A percentile compares a stretch with the other conserved stretches of the same genome.
Conservation (phyloP, 2,888 invertebrate species). For the Drosophila meridionalis region DNA sequence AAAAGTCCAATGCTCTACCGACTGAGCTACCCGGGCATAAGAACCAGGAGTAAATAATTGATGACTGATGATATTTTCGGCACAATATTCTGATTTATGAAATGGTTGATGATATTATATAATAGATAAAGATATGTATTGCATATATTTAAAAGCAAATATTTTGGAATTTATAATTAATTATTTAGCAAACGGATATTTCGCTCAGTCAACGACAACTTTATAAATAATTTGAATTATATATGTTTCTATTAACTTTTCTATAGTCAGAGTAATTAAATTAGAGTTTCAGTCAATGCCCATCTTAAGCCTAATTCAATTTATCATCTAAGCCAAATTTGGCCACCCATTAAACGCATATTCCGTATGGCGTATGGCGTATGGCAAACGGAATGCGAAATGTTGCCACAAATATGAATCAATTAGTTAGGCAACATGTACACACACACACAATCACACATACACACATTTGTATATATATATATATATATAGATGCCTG, state of each 20-base stretch:
- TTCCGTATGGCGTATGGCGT: constrained; percentile 38
- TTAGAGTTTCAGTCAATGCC: constrained; percentile 29
- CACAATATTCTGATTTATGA: background rate
- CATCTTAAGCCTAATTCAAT: constrained; percentile 63
- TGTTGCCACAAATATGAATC: constrained; percentile 73
- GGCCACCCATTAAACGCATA: constrained; percentile 49
- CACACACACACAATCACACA: background rate
- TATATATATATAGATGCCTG: constrained; percentile 16
- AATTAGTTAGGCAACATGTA: constrained; percentile 68
- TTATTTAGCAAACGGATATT: constrained; percentile 13
- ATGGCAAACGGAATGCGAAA: constrained; percentile 56
- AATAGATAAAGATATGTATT: background rate
- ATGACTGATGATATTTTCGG: too few relatives aligned
- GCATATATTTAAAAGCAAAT: background rate
- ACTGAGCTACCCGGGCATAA: constrained; percentile 85
- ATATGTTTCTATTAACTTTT: constrained; percentile 16
- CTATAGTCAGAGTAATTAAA: constrained; percentile 33
- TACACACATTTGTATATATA: background rate
- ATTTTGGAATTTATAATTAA: background rate
- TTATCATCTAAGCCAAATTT: constrained; percentile 68
- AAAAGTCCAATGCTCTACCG: constrained; percentile 86
- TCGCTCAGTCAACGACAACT: background rate
- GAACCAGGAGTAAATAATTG: accelerated
- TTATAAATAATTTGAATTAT: constrained; percentile 9
- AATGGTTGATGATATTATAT: background rate